Evolutionary conservation across 2,888 invertebrate genomes (phyloP), one percentile per base, ranked within the genome.

Genomic region (Clistopyga incitator): DNA sequence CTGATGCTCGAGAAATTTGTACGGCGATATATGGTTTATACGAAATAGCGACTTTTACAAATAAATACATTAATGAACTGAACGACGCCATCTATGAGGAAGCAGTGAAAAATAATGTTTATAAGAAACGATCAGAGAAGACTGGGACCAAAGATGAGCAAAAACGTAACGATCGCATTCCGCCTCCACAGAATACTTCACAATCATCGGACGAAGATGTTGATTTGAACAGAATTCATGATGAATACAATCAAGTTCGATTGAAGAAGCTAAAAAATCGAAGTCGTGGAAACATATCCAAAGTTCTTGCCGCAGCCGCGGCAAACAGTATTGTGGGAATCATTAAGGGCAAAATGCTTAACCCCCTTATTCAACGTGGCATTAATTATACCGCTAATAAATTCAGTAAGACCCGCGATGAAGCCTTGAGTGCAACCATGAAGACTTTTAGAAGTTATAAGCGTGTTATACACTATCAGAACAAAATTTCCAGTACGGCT

Each of bases 301-400:
- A 50, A 15, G 52, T 8, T 1, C 59, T 74, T 59, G 34, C 47
- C 13, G 34, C n/a, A 23, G 50, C n/a, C 45, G 50, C 50, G 11
- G 50, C 74, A n/a, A 29, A 6, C 13, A 18, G 10, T 38, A 75
- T 75, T 50, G 25, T 64, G 8, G 47, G 18, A 20, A 75, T 75
- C 18, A 64, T 75, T 34, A 50, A 64, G 18, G 64, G 64, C 6
- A 75, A 75, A 50, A 45, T 61, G 6, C 34, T 75, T 13, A 20
- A 29, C 10, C 74, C 74, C 8, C 18, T 64, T 13, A 50, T 75
- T 2, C 10, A 75, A 8, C 20, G 10, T 2, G 61, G 61, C 1
- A 38, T 75, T 0, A 50, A 64, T 34, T 64, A 34, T 13, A 47
- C 45, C 4, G 29, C 18, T 47, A 15, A 75, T 10, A 20, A 64